Percentiles rank a stretch among this genome's conserved stretches.
Evolutionary conservation across 1,140 invertebrate genomes (phyloP).

Genomic region (Drosophila seguyi): DNA sequence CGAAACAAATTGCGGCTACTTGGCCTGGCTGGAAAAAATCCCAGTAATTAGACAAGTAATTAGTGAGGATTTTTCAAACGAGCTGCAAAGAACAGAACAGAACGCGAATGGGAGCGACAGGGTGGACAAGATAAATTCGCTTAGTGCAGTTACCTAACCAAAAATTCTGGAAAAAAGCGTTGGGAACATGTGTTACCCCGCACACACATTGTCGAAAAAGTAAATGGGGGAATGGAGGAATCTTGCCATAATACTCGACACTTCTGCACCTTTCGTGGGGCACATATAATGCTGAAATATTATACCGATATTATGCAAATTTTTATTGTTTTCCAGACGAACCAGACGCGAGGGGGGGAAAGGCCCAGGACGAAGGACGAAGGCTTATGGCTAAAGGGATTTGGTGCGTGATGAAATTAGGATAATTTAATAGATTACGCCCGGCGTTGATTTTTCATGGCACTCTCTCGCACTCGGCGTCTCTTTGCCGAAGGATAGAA

Average conservation of each 20-base stretch:
- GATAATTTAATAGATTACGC: conserved; percentile 84
- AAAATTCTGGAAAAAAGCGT: conserved; percentile 23
- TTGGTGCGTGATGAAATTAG: conserved; percentile 84
- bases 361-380: conserved; percentile 23
- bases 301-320: conserved; percentile 84
- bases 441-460: conserved; percentile 78
- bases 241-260: conserved; percentile 63
- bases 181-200: conserved; percentile 63
- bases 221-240: conserved; percentile 17
- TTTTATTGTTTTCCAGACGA: conserved; percentile 77
- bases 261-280: conserved; percentile 67
- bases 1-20: conserved; percentile 75
- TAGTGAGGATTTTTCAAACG: conserved; percentile 64
- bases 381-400: conserved; percentile 73
- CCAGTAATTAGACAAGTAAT: conserved; percentile 78
- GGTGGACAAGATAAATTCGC: conserved; percentile 46
- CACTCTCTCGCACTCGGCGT: conserved; percentile 12
- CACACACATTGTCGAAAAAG: conserved; percentile 16
- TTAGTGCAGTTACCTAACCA: conserved; percentile 38
- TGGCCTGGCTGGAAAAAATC: conserved; percentile 58
- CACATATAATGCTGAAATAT: conserved; percentile 80
- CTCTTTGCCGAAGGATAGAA: neutral
- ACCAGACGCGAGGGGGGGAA: conserved; percentile 15
- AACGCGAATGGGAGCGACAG: neutral
- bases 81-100: conserved; percentile 38